These are phyloP conservation scores for Vesta saturnalis DNA, from an alignment of 2,888 invertebrate species.

Conservation along the genomic window DNA sequence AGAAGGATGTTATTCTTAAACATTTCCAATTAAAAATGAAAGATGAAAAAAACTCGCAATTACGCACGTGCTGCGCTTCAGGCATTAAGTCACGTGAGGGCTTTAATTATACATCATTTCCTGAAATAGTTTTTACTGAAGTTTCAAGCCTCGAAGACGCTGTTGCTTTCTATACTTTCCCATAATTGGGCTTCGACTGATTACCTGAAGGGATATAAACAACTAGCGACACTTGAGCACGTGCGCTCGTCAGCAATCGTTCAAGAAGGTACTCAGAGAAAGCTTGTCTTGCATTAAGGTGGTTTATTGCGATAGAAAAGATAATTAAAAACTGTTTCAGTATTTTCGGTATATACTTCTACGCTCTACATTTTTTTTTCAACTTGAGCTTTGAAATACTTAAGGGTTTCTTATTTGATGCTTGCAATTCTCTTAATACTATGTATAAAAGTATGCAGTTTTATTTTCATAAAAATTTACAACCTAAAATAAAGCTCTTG, in stretches of 20 bases:
- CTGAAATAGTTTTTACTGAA: constrained; percentile 16
- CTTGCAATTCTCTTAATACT: background rate
- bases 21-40: background rate
- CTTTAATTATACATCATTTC: constrained; percentile 21
- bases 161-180: constrained; percentile 28
- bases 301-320: constrained; percentile 18
- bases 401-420: background rate
- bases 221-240: constrained; percentile 35
- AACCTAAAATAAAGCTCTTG: background rate
- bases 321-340: constrained; percentile 17
- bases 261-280: constrained; percentile 24
- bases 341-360: background rate
- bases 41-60: background rate
- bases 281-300: constrained; percentile 33
- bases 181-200: constrained; percentile 32
- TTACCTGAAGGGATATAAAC: constrained; percentile 36
- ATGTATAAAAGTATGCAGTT: background rate
- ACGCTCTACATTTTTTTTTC: background rate
- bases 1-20: no score
- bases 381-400: background rate
- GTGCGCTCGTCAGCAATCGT: constrained; percentile 35
- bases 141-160: constrained; percentile 19
- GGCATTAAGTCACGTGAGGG: constrained; percentile 18
- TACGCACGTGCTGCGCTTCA: constrained; percentile 20
- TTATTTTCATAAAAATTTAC: constrained; percentile 1